phyloP scores from a whole-genome alignment of 2,888 invertebrate genomes.

The Epinotia nisella region DNA sequence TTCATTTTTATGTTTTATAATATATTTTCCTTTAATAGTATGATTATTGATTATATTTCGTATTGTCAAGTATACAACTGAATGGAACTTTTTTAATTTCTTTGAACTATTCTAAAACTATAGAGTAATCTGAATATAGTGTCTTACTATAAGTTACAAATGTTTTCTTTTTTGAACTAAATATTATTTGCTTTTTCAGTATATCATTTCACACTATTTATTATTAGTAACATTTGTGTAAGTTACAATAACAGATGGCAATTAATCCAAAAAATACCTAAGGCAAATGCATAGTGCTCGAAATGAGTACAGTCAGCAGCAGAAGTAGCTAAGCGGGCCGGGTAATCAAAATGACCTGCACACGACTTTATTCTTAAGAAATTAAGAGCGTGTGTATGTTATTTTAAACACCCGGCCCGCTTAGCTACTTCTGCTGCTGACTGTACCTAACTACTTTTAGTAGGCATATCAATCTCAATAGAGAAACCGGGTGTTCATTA shows the following conservation, averaged over 20 bases:
- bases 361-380: too few relatives aligned
- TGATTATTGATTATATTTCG: too few relatives aligned
- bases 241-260: conserved; percentile 47
- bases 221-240: neutral
- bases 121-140: neutral
- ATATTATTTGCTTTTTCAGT: neutral
- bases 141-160: neutral
- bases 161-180: neutral
- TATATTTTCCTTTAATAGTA: neutral
- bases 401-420: too few relatives aligned
- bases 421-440: too few relatives aligned
- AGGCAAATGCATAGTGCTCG: neutral
- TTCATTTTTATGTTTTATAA: neutral
- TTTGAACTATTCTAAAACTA: neutral
- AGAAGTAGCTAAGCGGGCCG: too few relatives aligned
- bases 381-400: too few relatives aligned
- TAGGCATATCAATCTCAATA: neutral
- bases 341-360: too few relatives aligned
- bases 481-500: neutral
- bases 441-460: too few relatives aligned
- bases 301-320: too few relatives aligned
- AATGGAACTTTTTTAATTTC: neutral
- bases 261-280: neutral
- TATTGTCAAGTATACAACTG: neutral
- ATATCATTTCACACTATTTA: neutral